Evolutionary conservation across 2,888 invertebrate genomes (phyloP).

Genomic region (Sphecodes monilicornis): DNA sequence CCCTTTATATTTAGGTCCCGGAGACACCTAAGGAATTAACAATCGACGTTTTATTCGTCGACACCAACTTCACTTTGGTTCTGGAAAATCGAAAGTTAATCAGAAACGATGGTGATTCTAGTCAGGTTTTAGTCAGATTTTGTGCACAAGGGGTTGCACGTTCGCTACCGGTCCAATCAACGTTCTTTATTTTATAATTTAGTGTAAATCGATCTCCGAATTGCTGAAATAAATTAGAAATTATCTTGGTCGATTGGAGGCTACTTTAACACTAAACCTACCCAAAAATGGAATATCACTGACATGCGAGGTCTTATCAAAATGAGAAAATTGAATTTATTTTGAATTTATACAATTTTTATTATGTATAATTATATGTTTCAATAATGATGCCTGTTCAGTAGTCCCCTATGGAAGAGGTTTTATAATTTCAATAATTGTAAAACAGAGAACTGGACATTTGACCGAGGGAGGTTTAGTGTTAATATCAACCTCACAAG

Average conservation of each 20-base stretch:
- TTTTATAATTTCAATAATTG: background rate
- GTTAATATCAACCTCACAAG: background rate
- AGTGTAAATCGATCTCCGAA: background rate
- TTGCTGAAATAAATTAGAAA: background rate
- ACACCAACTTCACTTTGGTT: background rate
- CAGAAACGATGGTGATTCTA: background rate
- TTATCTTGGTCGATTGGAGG: background rate
- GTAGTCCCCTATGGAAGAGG: background rate
- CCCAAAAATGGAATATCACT: background rate
- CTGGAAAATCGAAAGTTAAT: background rate
- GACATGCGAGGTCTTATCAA: background rate
- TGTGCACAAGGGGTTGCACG: background rate
- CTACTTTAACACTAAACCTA: background rate
- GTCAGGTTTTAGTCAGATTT: background rate
- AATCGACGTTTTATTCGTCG: background rate
- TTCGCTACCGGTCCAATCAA: background rate
- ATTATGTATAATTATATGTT: background rate
- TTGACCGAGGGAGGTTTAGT: background rate
- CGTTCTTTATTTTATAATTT: background rate
- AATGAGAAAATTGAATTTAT: background rate
- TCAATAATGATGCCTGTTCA: background rate
- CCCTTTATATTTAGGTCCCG: background rate
- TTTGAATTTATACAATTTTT: background rate
- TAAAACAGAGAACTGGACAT: background rate
- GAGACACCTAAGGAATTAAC: background rate